A percentile compares a stretch with the other conserved stretches of the same genome.
Conservation (phyloP, 2,888 invertebrate genomes). For the Onchidella celtica region DNA sequence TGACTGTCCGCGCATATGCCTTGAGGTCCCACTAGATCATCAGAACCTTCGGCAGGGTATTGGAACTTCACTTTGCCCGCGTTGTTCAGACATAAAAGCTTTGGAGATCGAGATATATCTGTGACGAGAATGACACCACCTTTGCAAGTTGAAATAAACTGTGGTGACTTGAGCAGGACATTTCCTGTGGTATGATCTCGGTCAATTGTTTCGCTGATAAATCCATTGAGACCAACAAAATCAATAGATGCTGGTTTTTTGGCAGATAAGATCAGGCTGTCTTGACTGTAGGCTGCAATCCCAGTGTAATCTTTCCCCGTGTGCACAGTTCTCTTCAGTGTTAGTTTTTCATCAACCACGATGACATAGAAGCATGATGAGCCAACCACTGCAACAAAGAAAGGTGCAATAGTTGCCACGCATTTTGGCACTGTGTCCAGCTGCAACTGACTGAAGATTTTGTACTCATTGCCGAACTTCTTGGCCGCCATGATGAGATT, state of each 20-base stretch:
- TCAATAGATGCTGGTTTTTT: slow-evolving; percentile 39
- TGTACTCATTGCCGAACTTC: not conserved
- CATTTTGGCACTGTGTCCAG: slow-evolving; percentile 44
- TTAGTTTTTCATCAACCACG: slow-evolving; percentile 27
- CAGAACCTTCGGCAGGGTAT: slow-evolving; percentile 14
- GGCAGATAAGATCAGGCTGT: slow-evolving; percentile 26
- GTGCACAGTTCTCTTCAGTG: slow-evolving; percentile 32
- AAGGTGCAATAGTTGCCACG: slow-evolving; percentile 16
- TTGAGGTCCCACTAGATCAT: slow-evolving; percentile 12
- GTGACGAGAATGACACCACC: slow-evolving; percentile 43
- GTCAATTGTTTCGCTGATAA: slow-evolving; percentile 47
- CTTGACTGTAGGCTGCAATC: slow-evolving; percentile 36
- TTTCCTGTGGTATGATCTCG: slow-evolving; percentile 32
- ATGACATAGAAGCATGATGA: slow-evolving; percentile 39
- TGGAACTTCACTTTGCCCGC: slow-evolving; percentile 40
- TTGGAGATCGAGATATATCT: slow-evolving; percentile 1
- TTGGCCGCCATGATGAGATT: slow-evolving; percentile 20
- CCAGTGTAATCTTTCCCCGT: slow-evolving; percentile 44
- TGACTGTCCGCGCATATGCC: slow-evolving; percentile 38
- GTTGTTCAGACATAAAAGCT: slow-evolving; percentile 42
- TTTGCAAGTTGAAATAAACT: slow-evolving; percentile 37
- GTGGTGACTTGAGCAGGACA: slow-evolving; percentile 27
- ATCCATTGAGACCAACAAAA: slow-evolving; percentile 48
- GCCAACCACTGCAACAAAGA: slow-evolving; percentile 39
- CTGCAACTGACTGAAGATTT: slow-evolving; percentile 11